These are phyloP conservation scores for Cyclura pinguis DNA, from an alignment of 2,797 vertebrate genomes.

Conservation along the genomic window DNA sequence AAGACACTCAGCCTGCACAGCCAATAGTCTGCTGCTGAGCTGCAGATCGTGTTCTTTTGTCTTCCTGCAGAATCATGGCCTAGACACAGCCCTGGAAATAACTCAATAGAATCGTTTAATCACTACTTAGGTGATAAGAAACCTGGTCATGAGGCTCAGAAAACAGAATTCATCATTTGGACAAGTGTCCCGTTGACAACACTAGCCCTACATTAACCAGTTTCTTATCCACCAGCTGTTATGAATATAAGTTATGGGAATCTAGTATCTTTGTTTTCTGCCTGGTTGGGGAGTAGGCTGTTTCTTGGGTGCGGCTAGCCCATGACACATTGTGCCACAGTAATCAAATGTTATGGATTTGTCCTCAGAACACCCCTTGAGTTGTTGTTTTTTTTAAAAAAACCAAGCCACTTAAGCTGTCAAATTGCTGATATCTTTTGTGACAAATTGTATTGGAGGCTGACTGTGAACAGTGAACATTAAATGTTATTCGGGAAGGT, in stretches of 20 bases:
- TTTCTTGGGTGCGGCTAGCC: not conserved
- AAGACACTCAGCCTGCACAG: not conserved
- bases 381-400: not conserved
- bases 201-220: constrained; percentile 1
- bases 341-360: constrained; percentile 30
- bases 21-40: not conserved
- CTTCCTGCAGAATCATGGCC: not conserved
- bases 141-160: not conserved
- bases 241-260: not conserved
- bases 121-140: constrained; percentile 2
- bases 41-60: not conserved
- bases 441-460: not conserved
- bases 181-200: not conserved
- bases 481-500: not conserved
- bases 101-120: not conserved
- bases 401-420: not conserved
- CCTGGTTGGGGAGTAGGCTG: not conserved
- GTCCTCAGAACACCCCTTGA: not conserved
- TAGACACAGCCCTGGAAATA: not conserved
- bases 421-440: not conserved
- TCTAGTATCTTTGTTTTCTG: constrained; percentile 5
- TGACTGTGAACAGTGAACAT: not conserved
- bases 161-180: constrained; percentile 33
- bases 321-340: not conserved
- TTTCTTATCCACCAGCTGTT: constrained; percentile 19